A percentile compares a stretch with the other conserved stretches of the same genome.
Conservation (phyloP, 2,113 vertebrate species). For the Psilopsiagon aymara region DNA sequence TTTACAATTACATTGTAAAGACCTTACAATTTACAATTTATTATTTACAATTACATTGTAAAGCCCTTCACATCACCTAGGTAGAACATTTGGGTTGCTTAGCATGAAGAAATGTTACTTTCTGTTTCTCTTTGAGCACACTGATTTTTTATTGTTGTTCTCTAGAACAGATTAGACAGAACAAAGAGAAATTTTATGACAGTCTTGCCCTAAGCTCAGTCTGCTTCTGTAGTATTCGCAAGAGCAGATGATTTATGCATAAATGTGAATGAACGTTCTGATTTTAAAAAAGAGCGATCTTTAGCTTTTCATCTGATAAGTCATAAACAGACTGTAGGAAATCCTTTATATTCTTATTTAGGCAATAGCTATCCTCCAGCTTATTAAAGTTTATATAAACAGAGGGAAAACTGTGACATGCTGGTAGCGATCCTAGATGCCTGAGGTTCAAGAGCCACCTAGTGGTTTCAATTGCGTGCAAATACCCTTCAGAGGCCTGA, state of each 20-base stretch:
- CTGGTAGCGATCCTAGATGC: background rate
- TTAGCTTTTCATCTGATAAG: background rate
- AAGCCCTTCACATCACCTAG: background rate
- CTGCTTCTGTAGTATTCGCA: background rate
- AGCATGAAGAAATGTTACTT: background rate
- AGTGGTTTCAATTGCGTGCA: background rate
- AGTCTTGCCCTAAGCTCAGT: background rate
- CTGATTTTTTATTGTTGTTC: background rate
- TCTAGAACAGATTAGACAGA: background rate
- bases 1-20: background rate
- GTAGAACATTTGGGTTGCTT: background rate
- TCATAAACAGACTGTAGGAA: background rate
- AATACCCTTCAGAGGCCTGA: background rate
- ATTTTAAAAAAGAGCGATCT: background rate
- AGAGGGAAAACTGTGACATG: background rate
- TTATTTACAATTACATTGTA: background rate
- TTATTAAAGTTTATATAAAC: background rate
- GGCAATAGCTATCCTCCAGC: background rate
- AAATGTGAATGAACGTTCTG: background rate
- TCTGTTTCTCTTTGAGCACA: background rate
- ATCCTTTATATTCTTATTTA: background rate
- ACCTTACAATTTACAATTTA: background rate
- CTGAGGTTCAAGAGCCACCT: background rate
- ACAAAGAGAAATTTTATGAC: background rate
- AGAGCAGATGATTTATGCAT: background rate